Evolutionary conservation across 2,888 invertebrate species (phyloP), one percentile per base, ranked within the genome.

Genomic region (Hyppa rectilinea): DNA sequence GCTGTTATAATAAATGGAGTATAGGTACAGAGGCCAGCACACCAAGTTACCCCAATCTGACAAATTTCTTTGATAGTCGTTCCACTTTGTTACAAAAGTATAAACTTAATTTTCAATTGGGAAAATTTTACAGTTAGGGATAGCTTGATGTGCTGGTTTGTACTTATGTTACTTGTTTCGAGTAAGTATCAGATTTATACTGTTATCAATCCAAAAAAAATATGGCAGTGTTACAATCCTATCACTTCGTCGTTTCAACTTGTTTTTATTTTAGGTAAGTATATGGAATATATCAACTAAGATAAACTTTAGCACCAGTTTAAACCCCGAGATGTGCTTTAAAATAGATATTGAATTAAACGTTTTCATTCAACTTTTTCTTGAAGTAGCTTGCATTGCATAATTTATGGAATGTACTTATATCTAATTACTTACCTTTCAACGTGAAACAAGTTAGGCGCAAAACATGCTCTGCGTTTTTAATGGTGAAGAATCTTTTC

Each of bases 141-240:
- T n/a, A n/a, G n/a, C n/a, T n/a, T n/a, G n/a, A n/a, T n/a, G n/a
- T n/a, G n/a, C n/a, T n/a, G n/a, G n/a, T n/a, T n/a, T n/a, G 20
- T 64, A 45, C 14, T n/a, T 45, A 43, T 12, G 14, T 50, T 12
- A 26, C 43, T 29, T 7, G 4, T 50, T 34, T 31, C 20, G 2
- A 34, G n/a, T 23, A 23, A 55, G 10, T 53, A 26, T 10, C 20
- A 36, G 23, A 53, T 67, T 45, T n/a, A 45, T 29, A 45, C 7
- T 6, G 4, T 40, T 34, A 63, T 29, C 14, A 66, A 38, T 49
- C 1, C 1, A 14, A 49, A 40, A 38, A 31, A 38, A 61, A 23
- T 31, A 49, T 29, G 12, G 31, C n/a, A 43, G 23, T 52, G 17
- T 67, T 43, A 53, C 67, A 67, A 67, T 68, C 38, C 17, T 68